phyloP scores from a whole-genome alignment of 2,797 vertebrate species.

The Sebastes baramenuke region DNA sequence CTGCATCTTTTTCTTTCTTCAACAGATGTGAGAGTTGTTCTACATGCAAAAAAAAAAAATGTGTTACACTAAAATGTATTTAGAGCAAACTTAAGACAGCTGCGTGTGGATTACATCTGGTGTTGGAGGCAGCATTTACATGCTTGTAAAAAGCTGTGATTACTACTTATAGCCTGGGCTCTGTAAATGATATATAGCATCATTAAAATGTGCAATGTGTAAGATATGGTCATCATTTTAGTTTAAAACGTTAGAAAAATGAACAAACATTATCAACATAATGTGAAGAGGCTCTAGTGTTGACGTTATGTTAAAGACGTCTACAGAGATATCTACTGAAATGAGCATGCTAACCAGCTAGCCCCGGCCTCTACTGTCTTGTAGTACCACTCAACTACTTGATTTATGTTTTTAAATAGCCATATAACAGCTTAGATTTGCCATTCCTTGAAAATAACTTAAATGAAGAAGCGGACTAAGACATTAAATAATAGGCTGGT shows the following conservation, averaged over 20 bases:
- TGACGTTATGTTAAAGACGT: neutral
- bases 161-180: neutral
- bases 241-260: neutral
- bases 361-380: neutral
- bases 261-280: neutral
- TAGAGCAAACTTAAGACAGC: neutral
- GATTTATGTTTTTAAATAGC: no score
- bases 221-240: neutral
- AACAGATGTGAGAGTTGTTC: neutral
- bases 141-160: neutral
- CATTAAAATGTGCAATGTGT: neutral
- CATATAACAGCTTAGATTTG: no score
- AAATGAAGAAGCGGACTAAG: no score
- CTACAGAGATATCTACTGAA: neutral
- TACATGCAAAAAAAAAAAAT: neutral
- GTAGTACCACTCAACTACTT: neutral
- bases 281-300: no score
- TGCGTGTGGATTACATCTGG: neutral
- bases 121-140: neutral
- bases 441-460: no score
- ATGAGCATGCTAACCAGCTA: neutral
- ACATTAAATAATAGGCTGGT: no score
- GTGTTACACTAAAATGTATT: neutral
- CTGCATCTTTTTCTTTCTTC: neutral
- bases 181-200: neutral